These are phyloP conservation scores for Lepidocolaptes lacrymiger DNA, from an alignment of 2,797 vertebrate genomes.

Conservation along the genomic window DNA sequence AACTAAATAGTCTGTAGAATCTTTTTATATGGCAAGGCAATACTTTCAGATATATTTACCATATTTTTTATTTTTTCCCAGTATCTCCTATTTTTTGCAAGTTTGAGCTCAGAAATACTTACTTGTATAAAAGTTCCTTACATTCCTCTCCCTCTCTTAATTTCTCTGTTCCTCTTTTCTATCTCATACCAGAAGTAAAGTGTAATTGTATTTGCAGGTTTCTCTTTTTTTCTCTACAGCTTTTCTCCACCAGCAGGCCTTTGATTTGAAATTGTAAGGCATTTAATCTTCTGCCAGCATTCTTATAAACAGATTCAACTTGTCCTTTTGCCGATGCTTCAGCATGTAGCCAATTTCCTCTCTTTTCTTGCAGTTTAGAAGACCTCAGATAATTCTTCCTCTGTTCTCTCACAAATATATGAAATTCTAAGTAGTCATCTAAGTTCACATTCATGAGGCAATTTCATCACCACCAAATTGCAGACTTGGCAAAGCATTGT, in stretches of 20 bases:
- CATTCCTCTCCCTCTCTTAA: background rate
- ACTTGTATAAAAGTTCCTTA: background rate
- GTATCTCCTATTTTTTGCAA: background rate
- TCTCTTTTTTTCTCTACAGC: conserved; percentile 15
- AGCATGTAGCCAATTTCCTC: conserved; percentile 45
- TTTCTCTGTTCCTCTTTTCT: conserved; percentile 9
- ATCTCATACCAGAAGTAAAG: background rate
- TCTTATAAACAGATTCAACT: conserved; percentile 57
- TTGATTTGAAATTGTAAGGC: conserved; percentile 59
- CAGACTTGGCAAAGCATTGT: conserved; percentile 59
- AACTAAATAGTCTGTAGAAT: background rate
- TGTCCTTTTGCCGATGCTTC: conserved; percentile 40
- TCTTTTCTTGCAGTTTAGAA: conserved; percentile 49
- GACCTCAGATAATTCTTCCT: conserved; percentile 57
- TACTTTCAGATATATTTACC: background rate
- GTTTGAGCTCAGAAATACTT: background rate
- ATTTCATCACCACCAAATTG: conserved; percentile 56
- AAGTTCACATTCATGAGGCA: conserved; percentile 50
- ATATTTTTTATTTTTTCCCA: background rate
- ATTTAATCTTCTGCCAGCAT: conserved; percentile 47
- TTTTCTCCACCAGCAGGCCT: conserved; percentile 34
- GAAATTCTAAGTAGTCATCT: conserved; percentile 60
- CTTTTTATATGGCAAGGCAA: background rate
- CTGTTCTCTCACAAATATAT: conserved; percentile 54
- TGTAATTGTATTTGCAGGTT: conserved; percentile 37